Evolutionary conservation across 92 coral and sea anemone species (phyloP), one percentile per base, ranked within the genome.

Genomic region (Anthopleura xanthogrammica): DNA sequence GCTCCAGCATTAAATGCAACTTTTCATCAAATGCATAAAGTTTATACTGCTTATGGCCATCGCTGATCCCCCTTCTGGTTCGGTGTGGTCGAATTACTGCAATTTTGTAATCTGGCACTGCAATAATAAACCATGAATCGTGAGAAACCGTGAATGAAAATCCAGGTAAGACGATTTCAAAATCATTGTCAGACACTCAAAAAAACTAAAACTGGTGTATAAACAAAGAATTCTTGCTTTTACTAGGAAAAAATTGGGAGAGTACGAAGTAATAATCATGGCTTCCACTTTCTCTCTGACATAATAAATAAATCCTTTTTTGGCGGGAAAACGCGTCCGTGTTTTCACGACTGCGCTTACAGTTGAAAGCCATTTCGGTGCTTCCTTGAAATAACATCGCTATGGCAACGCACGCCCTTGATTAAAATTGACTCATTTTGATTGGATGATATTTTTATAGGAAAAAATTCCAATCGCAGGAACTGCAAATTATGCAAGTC

Each of bases 71-170:
- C 70, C 97, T 83, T 65, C 88, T 85, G 12, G 60, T 73, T 77
- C 91, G 91, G 60, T 79, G 85, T 7, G 68, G 89, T 20, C 23
- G 41, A 55, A 93, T 20, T 6, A 82, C 81, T 29, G 77, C 57
- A 2, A 91, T 81, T 76, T 89, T 92, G 68, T 93, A 91, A 16
- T 91, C 94, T 66, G 94, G 94, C 55, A 89, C 94, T 93, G 77
- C 73, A 81, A 68, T 8, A 14, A 74, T 74, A 41, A 80, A 80
- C 9, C 70, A 62, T 20, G 14, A n/a, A 14, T 54, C 3, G 58
- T 54, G 70, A 22, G 29, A 62, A 20, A 20, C 36, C 7, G 8
- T 14, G 70, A 20, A 20, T 62, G 50, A 20, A 22, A 62, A 6
- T 3, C 29, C 10, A 62, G 11, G 5, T 20, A 20, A 62, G 36